phyloP scores from a whole-genome alignment of 2,113 vertebrate species.

The Limanda limanda region DNA sequence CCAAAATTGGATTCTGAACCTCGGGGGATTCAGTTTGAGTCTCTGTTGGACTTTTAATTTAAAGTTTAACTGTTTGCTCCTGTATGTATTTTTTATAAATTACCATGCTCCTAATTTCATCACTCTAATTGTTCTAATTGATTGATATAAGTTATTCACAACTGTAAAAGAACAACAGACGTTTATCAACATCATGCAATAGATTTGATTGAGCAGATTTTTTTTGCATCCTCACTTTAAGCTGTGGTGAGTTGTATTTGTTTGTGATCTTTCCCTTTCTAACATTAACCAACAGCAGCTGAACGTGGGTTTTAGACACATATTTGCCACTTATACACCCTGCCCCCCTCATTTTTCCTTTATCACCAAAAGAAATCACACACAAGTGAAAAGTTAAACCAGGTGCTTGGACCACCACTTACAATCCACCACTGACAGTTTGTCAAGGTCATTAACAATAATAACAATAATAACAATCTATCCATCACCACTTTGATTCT shows the following conservation, averaged over 20 bases:
- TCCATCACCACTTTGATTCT: constrained; percentile 10
- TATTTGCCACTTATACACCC: no score
- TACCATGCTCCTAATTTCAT: not conserved
- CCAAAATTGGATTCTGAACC: no score
- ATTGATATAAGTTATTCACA: no score
- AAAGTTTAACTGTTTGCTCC: not conserved
- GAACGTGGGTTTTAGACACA: constrained; percentile 24
- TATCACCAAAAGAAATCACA: not conserved
- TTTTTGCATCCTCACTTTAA: no score
- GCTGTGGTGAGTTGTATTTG: not conserved
- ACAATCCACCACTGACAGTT: not conserved
- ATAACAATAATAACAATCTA: not conserved
- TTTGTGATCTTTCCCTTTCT: constrained; percentile 7
- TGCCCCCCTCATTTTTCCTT: no score
- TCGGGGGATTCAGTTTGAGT: not conserved
- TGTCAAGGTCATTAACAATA: not conserved
- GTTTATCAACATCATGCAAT: no score
- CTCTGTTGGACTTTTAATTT: not conserved
- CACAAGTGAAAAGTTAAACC: constrained; percentile 3
- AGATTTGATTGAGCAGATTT: no score
- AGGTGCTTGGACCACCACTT: no score
- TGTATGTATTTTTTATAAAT: not conserved
- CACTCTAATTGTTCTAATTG: not conserved
- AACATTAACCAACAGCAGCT: constrained; percentile 55
- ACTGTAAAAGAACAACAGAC: no score